Evolutionary conservation across 2,797 vertebrate species (phyloP).

Genomic region (Buceros bicornis): DNA sequence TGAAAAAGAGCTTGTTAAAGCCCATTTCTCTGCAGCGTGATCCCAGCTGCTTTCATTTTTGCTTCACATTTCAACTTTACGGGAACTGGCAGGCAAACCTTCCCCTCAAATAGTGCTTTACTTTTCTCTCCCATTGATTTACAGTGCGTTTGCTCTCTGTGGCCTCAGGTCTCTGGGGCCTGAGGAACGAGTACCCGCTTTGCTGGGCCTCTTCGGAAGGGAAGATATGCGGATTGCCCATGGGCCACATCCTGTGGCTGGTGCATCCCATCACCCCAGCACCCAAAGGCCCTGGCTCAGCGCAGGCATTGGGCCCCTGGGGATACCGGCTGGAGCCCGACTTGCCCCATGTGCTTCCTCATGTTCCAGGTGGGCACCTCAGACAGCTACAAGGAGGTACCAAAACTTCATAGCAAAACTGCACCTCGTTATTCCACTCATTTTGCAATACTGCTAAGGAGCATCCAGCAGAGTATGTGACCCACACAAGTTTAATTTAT

Average conservation of each 20-base stretch:
- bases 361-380: accelerated
- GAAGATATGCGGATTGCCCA: neutral
- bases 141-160: accelerated
- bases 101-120: neutral
- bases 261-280: neutral
- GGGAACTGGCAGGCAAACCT: neutral
- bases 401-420: neutral
- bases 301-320: accelerated
- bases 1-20: conserved; percentile 30
- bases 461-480: conserved; percentile 28
- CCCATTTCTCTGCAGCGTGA: neutral
- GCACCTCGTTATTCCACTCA: neutral
- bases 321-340: neutral
- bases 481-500: conserved; percentile 59
- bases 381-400: neutral
- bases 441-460: neutral
- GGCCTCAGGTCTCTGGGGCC: neutral
- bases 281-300: accelerated
- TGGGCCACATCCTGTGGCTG: accelerated
- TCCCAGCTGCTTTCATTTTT: conserved; percentile 35
- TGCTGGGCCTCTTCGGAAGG: neutral
- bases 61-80: neutral
- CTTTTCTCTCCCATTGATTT: neutral
- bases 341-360: accelerated
- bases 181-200: neutral